Base-by-base conservation (phyloP, 2,113 vertebrate genomes). In the Conger conger region DNA sequence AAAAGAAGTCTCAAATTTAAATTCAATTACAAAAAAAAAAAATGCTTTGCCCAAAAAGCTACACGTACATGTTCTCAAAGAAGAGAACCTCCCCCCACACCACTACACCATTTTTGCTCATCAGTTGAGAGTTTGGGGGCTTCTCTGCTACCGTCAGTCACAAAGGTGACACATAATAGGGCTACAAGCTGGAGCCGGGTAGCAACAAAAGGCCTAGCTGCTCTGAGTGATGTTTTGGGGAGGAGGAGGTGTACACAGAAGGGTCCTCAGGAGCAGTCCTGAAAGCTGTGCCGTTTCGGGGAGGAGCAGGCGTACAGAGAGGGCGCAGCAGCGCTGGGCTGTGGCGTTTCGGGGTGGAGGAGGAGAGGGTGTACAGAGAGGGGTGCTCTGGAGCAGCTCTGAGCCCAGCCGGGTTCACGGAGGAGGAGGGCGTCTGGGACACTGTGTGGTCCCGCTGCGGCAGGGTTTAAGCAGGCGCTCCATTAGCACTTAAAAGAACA, bases 401-500 rank as follows among this genome's bases (percentile, higher is more conserved):
- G 57, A 27, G 57, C 57, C 20, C 57, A 23, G 57, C 5, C 23
- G 57, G 57, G 57, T 27, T 63, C 57, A 63, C 79, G 84, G 42
- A 38, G 23, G 42, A 38, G 23, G 38, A 73, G 50, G 13, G 54
- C 45, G 82, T 77, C 54, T 77, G 73, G 68, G 33, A 37, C 35
- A n/a, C 53, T 77, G 85, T 83, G 68, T 50, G 82, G 18, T 81
- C 84, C 54, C 79, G 57, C 79, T 57, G 38, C 37, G 35, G 54
- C n/a, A 77, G 80, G 57, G 85, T 77, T 76, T 18, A 45, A 77
- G 50, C 40, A 54, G 54, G 33, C 45, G n/a, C 53, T 73, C 36
- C 53, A 36, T 79, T 79, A 82, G 57, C 23, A 80, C 82, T 63
- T 82, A 63, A 82, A 84, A 86, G 82, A 82, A 79, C 35, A 76